Conservation (phyloP, 2,797 vertebrate species). For the Chaetodon trifasciatus region DNA sequence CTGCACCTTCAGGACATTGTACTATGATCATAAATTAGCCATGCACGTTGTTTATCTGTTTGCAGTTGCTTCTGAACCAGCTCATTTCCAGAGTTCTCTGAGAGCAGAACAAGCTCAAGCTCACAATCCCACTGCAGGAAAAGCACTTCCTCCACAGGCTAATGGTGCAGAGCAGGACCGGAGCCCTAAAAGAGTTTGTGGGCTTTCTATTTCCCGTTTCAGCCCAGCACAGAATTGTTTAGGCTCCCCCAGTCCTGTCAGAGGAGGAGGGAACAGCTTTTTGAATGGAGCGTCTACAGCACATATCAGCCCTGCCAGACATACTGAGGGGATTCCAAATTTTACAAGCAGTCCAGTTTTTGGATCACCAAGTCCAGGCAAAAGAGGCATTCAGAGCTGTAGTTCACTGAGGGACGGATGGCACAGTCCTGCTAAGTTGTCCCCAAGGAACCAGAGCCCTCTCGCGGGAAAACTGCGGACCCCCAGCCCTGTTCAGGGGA, state of each 20-base stretch:
- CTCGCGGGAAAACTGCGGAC: slow-evolving; percentile 50
- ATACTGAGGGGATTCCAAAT: slow-evolving; percentile 15
- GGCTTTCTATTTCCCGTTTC: slow-evolving; percentile 13
- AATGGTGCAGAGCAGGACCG: slow-evolving; percentile 5
- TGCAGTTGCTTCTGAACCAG: slow-evolving; percentile 68
- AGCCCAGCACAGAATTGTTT: slow-evolving; percentile 17
- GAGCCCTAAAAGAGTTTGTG: slow-evolving; percentile 20
- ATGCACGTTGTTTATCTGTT: neutral
- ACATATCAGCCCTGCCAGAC: slow-evolving; percentile 36
- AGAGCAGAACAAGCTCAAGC: slow-evolving; percentile 21
- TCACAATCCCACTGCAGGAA: slow-evolving; percentile 27
- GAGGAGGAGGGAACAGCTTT: slow-evolving; percentile 22
- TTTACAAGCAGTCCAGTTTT: slow-evolving; percentile 38
- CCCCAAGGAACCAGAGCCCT: slow-evolving; percentile 56
- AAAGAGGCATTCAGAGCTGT: slow-evolving; percentile 40
- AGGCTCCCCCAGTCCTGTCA: slow-evolving; percentile 46
- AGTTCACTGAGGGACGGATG: slow-evolving; percentile 54
- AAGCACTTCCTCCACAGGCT: neutral
- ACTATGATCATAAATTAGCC: neutral
- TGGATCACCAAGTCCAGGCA: slow-evolving; percentile 63
- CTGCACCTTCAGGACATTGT: neutral
- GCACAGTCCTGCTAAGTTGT: slow-evolving; percentile 57
- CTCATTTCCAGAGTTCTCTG: slow-evolving; percentile 58
- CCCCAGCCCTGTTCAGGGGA: slow-evolving; percentile 68
- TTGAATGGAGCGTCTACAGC: slow-evolving; percentile 27